phyloP scores from a whole-genome alignment of 2,888 invertebrate genomes.

The Euproctis similis region DNA sequence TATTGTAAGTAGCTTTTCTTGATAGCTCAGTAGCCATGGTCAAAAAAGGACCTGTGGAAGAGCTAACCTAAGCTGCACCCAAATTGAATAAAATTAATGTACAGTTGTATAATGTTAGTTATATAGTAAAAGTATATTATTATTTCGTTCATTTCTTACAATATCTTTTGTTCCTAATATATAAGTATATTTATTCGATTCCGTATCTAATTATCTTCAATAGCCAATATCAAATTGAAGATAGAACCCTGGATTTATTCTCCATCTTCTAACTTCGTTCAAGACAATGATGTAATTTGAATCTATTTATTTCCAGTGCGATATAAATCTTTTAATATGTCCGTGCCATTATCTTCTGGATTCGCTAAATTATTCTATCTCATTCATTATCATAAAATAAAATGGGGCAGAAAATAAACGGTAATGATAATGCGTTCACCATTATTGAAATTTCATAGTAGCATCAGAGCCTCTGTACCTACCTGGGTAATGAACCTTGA shows the following conservation, averaged over 20 bases:
- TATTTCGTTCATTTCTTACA: too few relatives aligned
- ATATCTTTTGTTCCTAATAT: too few relatives aligned
- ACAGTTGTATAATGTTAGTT: too few relatives aligned
- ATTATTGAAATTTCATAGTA: slow-evolving; percentile 24
- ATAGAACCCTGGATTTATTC: background rate
- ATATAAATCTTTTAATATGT: slow-evolving; percentile 13
- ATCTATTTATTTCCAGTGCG: slow-evolving; percentile 12
- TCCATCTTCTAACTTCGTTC: slow-evolving; percentile 6
- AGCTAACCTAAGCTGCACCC: too few relatives aligned
- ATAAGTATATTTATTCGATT: too few relatives aligned
- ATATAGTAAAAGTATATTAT: too few relatives aligned
- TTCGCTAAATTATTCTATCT: slow-evolving; percentile 18
- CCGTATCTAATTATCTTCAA: slow-evolving; percentile 5
- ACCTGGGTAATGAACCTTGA: slow-evolving; percentile 21
- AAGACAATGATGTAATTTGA: slow-evolving; percentile 7
- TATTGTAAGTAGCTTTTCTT: too few relatives aligned
- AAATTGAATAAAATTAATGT: too few relatives aligned
- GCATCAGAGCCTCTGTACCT: slow-evolving; percentile 9
- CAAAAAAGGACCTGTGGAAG: too few relatives aligned
- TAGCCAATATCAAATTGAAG: slow-evolving; percentile 5
- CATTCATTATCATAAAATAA: slow-evolving; percentile 25
- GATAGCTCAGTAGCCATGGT: too few relatives aligned
- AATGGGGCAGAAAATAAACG: slow-evolving; percentile 24
- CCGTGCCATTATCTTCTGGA: slow-evolving; percentile 11
- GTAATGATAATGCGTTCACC: slow-evolving; percentile 16